Evolutionary conservation across 2,888 invertebrate species (phyloP).

Genomic region (Nysson spinosus): DNA sequence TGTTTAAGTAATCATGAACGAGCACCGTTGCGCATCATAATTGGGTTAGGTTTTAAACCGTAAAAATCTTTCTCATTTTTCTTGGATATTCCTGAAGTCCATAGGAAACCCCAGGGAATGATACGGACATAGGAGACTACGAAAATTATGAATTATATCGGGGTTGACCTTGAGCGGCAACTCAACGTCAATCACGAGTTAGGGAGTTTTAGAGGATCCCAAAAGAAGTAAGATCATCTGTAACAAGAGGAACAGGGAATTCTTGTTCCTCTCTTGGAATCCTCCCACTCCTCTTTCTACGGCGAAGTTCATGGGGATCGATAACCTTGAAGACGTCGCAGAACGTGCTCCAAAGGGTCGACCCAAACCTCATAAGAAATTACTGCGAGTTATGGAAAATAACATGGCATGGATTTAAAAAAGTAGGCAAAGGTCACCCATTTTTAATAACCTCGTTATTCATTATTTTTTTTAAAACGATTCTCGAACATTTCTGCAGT

Average conservation of each 20-base stretch:
- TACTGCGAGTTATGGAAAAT: constrained; percentile 18
- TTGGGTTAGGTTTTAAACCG: too few relatives aligned
- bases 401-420: constrained; percentile 10
- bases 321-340: constrained; percentile 56
- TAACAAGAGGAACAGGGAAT: too few relatives aligned
- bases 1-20: too few relatives aligned
- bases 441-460: neutral
- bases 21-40: too few relatives aligned
- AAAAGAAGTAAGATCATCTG: too few relatives aligned
- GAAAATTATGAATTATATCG: too few relatives aligned
- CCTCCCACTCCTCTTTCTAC: constrained; percentile 7
- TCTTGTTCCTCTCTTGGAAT: constrained; percentile 28
- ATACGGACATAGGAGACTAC: too few relatives aligned
- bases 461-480: too few relatives aligned
- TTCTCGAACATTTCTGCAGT: too few relatives aligned
- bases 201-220: constrained; percentile 10
- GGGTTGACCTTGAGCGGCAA: constrained; percentile 4
- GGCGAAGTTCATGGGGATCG: constrained; percentile 42
- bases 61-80: too few relatives aligned
- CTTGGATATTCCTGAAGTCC: too few relatives aligned
- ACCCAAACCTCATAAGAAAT: constrained; percentile 16
- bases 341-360: constrained; percentile 17
- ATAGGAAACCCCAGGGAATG: too few relatives aligned
- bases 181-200: neutral
- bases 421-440: neutral